Base-by-base conservation (phyloP, 2,797 vertebrate species). In the Falco cherrug region DNA sequence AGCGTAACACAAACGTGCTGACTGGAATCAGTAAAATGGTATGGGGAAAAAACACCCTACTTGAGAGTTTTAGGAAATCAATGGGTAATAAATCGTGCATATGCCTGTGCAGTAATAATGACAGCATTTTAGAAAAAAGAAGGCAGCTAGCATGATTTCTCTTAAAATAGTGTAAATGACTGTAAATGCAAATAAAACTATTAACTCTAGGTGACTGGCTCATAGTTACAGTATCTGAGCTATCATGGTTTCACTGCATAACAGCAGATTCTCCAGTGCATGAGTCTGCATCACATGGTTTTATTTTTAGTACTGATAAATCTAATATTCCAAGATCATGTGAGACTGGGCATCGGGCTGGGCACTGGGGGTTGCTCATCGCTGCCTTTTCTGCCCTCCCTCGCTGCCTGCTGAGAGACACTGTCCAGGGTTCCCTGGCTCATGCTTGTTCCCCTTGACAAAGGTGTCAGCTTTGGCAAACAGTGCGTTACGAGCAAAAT, bases 291-390 rank as follows among this genome's bases (percentile, higher is more conserved):
- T 95, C 93, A 91, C 83, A 60, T 90, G 85, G 13, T 70, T 90
- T 95, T 96, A 95, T 94, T 97, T 95, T 95, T 95, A 94, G 94
- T 35, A 24, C 43, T 67, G 74, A 84, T 85, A 88, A 90, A 84
- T 88, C 65, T 75, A 84, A 76, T 94, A 73, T 91, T 76, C 84
- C 47, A 73, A n/a, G 51, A 78, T 63, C 68, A 51, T 59, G 31
- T 82, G 76, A 84, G 71, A 45, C 50, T 50, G 29, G 26, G 21
- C 56, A 69, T 61, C 59, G 37, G 70, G 25, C 81, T 74, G 86
- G 51, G 81, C 48, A 43, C 47, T 0, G 4, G 37, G 64, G 51
- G 10, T 74, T 74, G 71, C 84, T 74, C 73, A 51, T 41, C 59
- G 37, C 67, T 81, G 74, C 50, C 65, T 85, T 7, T 90, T 87